A percentile compares a stretch with the other conserved stretches of the same genome.
These are phyloP conservation scores for Sesia apiformis DNA, from an alignment of 2,888 invertebrate species.

Conservation along the genomic window DNA sequence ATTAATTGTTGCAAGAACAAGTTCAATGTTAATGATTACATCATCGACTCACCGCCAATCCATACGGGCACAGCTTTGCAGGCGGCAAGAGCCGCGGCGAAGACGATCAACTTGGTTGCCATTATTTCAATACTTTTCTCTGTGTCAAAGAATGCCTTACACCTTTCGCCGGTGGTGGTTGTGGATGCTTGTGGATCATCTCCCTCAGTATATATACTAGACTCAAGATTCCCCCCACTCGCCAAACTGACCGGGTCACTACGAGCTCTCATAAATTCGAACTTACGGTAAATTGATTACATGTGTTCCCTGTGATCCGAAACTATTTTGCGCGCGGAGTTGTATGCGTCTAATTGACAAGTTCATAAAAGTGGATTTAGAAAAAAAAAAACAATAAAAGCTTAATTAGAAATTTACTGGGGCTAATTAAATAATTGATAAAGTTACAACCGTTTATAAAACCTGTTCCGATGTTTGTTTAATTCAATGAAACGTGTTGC, in stretches of 20 bases:
- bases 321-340: slow-evolving; percentile 21
- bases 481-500: too few species aligned
- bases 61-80: slow-evolving; percentile 43
- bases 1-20: too few species aligned
- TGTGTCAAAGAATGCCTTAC: slow-evolving; percentile 22
- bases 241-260: slow-evolving; percentile 36
- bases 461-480: too few species aligned
- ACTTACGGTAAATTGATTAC: slow-evolving; percentile 52
- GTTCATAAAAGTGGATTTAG: slow-evolving; percentile 14
- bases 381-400: background rate
- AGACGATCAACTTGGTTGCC: slow-evolving; percentile 40
- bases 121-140: slow-evolving; percentile 21
- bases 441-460: too few species aligned
- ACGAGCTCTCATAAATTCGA: slow-evolving; percentile 43
- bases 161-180: slow-evolving; percentile 42
- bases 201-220: slow-evolving; percentile 58
- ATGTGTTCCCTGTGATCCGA: slow-evolving; percentile 33
- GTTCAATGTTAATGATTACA: too few species aligned
- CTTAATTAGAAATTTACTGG: too few species aligned
- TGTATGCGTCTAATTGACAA: slow-evolving; percentile 13
- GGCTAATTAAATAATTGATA: too few species aligned
- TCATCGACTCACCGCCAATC: slow-evolving; percentile 30
- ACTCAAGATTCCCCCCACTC: slow-evolving; percentile 48
- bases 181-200: slow-evolving; percentile 52
- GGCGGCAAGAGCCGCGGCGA: slow-evolving; percentile 31